phyloP scores from a whole-genome alignment of 1,140 invertebrate species.

The Trichomalopsis sarcophagae region DNA sequence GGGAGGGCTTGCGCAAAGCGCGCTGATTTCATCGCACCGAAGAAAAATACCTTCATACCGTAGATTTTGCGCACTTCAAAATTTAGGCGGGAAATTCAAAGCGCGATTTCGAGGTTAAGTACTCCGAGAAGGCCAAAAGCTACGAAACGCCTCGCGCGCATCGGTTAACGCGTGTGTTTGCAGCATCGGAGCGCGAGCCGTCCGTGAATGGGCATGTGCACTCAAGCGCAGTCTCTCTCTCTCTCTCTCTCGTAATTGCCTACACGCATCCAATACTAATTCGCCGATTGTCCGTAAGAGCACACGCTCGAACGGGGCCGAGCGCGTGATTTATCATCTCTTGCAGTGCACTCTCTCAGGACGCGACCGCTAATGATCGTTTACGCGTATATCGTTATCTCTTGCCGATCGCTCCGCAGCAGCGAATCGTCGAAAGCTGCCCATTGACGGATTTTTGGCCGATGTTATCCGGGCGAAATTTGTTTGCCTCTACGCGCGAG shows the following conservation, averaged over 20 bases:
- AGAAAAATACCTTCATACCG: background rate
- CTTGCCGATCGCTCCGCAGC: conserved; percentile 27
- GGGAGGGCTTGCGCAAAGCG: background rate
- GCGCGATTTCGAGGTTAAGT: background rate
- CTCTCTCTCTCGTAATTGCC: background rate
- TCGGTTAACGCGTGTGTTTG: background rate
- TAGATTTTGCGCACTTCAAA: too few relatives aligned
- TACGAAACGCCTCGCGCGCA: background rate
- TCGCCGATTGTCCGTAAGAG: conserved; percentile 7
- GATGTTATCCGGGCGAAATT: background rate
- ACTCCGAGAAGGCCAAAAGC: too few relatives aligned
- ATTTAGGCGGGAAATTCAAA: too few relatives aligned
- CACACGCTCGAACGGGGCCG: background rate
- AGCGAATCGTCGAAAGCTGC: background rate
- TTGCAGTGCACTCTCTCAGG: conserved; percentile 50
- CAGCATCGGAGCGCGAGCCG: background rate
- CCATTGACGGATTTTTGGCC: background rate
- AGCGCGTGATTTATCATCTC: conserved; percentile 58
- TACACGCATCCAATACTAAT: conserved; percentile 17
- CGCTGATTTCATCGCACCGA: background rate
- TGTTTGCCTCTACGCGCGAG: too few relatives aligned
- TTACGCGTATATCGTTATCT: conserved; percentile 59
- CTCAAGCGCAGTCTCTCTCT: background rate
- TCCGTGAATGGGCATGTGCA: background rate
- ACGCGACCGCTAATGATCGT: conserved; percentile 57